A percentile compares a stretch with the other conserved stretches of the same genome.
phyloP scores from a whole-genome alignment of 2,888 invertebrate species.

The Polietes domitor region DNA sequence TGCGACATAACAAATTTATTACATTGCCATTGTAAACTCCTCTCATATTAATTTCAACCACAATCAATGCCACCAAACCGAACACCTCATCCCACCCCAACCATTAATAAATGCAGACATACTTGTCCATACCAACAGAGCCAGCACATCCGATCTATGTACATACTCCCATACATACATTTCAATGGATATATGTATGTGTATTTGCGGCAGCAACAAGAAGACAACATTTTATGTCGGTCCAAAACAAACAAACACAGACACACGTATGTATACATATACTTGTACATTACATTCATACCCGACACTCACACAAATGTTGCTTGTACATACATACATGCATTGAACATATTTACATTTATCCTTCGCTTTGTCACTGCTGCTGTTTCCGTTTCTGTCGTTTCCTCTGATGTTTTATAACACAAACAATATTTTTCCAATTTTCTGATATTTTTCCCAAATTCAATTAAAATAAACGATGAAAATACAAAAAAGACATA shows the following conservation, averaged over 20 bases:
- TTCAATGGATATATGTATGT: not conserved
- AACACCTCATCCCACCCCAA: conserved; percentile 27
- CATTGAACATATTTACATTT: conserved; percentile 52
- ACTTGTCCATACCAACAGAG: not conserved
- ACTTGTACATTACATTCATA: no score
- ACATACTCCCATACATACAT: not conserved
- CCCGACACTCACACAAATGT: conserved; percentile 16
- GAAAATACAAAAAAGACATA: conserved; percentile 50
- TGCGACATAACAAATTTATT: conserved; percentile 70
- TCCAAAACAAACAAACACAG: conserved; percentile 17
- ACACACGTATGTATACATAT: no score
- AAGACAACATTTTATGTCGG: conserved; percentile 50
- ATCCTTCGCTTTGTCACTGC: conserved; percentile 62
- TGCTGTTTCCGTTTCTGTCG: conserved; percentile 48
- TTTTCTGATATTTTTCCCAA: conserved; percentile 67
- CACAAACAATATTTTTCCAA: conserved; percentile 65
- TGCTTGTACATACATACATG: no score
- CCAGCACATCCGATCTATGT: conserved; percentile 24
- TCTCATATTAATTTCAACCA: conserved; percentile 64
- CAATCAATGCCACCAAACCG: conserved; percentile 62
- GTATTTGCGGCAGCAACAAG: conserved; percentile 50
- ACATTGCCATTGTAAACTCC: conserved; percentile 64
- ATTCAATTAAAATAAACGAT: conserved; percentile 64
- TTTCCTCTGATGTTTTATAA: conserved; percentile 32
- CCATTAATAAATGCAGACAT: conserved; percentile 38